Base-by-base conservation (phyloP, 2,888 invertebrate genomes). In the Labia minor region DNA sequence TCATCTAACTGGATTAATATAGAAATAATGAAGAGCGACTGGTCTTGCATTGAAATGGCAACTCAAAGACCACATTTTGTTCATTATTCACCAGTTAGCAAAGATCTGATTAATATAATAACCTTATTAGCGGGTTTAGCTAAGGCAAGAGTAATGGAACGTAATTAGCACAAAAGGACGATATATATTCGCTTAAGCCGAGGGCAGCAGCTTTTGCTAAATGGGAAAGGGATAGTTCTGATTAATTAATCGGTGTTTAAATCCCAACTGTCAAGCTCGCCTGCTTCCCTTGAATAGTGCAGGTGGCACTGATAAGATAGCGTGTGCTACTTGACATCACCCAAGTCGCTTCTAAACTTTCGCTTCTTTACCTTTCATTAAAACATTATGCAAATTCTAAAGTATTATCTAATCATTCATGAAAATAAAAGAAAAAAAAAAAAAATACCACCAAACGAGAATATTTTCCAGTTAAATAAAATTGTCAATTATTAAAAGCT, bases 101-200 rank as follows among this genome's bases (percentile, higher is more conserved):
- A 49, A 49, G 49, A 49, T 49, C 49, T 49, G 49, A 49, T 49
- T 49, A 49, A 49, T 49, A 49, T 14, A 49, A 49, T 49, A 49
- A 49, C 49, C 49, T 49, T 49, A 49, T 49, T 49, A 49, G 49
- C 49, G 2, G 14, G 49, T 14, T 49, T 49, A 49, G 49, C 49
- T 16, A 49, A 49, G 49, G 49, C 49, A 49, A 49, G 49, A 49
- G 49, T 49, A 49, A 49, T 49, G 49, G 49, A 49, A 49, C 49
- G 49, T 49, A 49, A 49, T 49, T 49, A 49, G 49, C 49, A 49
- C 49, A 49, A 49, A 49, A 49, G 49, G 49, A 49, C 49, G 49
- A 49, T 49, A 49, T 49, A 49, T 49, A 49, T 49, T 49, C 49
- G 49, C 14, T 3, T 49, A 49, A 49, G 49, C 49, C 16, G 14